Conservation (phyloP, 2,113 vertebrate species). For the Clarias macrocephalus region DNA sequence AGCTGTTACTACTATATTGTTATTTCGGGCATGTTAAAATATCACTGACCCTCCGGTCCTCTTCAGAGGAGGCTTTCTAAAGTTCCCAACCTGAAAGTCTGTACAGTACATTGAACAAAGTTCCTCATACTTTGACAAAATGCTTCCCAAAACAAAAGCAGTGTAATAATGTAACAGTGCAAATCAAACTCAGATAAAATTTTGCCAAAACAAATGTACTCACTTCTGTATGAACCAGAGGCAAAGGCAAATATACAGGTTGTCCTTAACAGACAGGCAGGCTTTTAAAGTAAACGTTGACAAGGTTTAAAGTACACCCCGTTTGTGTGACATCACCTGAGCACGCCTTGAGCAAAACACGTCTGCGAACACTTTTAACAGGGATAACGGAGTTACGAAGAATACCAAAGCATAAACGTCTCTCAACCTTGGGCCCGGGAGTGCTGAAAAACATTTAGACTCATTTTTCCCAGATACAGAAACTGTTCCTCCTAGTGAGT, state of each 20-base stretch:
- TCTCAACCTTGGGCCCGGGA: neutral
- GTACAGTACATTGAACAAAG: neutral
- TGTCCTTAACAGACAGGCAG: conserved; percentile 39
- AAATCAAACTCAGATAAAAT: neutral
- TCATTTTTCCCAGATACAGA: neutral
- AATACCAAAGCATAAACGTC: neutral
- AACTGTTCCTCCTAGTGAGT: conserved; percentile 1
- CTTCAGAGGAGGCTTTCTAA: neutral
- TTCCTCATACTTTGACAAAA: neutral
- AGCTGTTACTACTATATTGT: neutral
- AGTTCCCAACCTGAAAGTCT: neutral
- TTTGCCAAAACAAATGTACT: conserved; percentile 7
- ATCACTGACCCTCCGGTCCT: neutral
- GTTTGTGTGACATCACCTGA: conserved; percentile 65
- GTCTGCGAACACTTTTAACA: neutral
- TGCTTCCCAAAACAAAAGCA: neutral
- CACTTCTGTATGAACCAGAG: conserved; percentile 17
- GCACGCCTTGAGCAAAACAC: neutral
- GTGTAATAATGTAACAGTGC: neutral
- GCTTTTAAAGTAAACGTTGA: conserved; percentile 54
- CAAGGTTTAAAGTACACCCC: conserved; percentile 57
- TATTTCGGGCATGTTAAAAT: neutral
- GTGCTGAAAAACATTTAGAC: neutral
- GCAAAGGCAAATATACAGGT: conserved; percentile 36
- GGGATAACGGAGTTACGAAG: neutral